Evolutionary conservation across 1,140 invertebrate species (phyloP), one percentile per base, ranked within the genome.

Genomic region (Periplaneta americana): DNA sequence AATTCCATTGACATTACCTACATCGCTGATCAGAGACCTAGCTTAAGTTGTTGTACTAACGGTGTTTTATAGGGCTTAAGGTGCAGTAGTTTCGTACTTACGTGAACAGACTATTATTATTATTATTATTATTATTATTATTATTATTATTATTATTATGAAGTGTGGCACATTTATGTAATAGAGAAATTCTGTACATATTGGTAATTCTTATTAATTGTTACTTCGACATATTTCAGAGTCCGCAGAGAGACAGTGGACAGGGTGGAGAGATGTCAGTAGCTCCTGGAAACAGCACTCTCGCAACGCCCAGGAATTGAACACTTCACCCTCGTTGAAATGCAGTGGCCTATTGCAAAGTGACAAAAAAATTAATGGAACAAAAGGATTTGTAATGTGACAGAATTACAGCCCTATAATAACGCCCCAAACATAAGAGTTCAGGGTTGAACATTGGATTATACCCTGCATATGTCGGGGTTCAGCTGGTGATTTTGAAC

Each of bases 201-300:
- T n/a, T n/a, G n/a, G n/a, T n/a, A n/a, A n/a, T n/a, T n/a, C n/a
- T n/a, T n/a, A n/a, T n/a, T n/a, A n/a, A n/a, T n/a, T n/a, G n/a
- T n/a, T n/a, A n/a, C n/a, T n/a, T n/a, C n/a, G n/a, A n/a, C n/a
- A n/a, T 37, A 34, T 87, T 86, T 11, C 82, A 91, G 89, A 88
- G 88, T 84, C 89, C 88, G 34, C 88, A 89, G 83, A 83, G 89
- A 35, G 89, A 91, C 82, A 89, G 86, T 84, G 88, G 87, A 79
- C 89, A 90, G 87, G 87, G 88, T 75, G 89, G 89, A 74, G 89
- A 91, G 82, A 89, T 90, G 88, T 89, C 89, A 5, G 87, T 89
- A 22, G 89, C 87, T 80, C 89, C 88, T 81, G 90, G 89, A 82
- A 90, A 88, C 80, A 89, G 88, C 82, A 87, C 86, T 82, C 84